These are phyloP conservation scores for Fringilla coelebs DNA, from an alignment of 2,797 vertebrate genomes.

Conservation along the genomic window DNA sequence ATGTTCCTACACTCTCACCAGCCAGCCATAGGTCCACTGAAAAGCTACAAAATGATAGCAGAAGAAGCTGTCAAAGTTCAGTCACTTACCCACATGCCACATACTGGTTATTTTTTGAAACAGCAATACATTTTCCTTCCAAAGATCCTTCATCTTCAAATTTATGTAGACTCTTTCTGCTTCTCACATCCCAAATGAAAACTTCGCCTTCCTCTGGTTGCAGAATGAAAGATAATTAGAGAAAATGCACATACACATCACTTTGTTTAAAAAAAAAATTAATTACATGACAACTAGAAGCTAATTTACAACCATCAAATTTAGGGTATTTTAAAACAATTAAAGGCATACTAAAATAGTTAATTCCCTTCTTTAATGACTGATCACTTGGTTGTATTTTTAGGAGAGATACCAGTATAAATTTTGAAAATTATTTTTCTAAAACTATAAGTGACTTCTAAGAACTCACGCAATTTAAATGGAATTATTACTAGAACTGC, in stretches of 20 bases:
- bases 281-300: neutral
- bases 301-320: neutral
- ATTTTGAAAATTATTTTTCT: neutral
- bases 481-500: neutral
- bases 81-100: slow-evolving; percentile 81
- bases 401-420: neutral
- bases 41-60: neutral
- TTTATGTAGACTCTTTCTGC: slow-evolving; percentile 75
- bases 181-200: slow-evolving; percentile 82
- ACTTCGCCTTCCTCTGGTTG: slow-evolving; percentile 75
- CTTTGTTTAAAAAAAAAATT: neutral
- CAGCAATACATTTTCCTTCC: slow-evolving; percentile 73
- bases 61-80: neutral
- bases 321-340: fast-evolving
- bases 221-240: neutral
- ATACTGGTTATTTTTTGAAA: slow-evolving; percentile 79
- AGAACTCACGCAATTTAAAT: neutral
- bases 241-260: neutral
- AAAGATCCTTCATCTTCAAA: slow-evolving; percentile 81
- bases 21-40: neutral
- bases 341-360: neutral
- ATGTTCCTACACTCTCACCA: neutral
- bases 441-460: neutral
- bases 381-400: neutral
- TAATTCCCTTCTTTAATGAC: neutral